Percentiles rank a stretch among this genome's conserved stretches.
These are phyloP conservation scores for Gymnothorax javanicus DNA, from an alignment of 2,797 vertebrate species.

Conservation along the genomic window DNA sequence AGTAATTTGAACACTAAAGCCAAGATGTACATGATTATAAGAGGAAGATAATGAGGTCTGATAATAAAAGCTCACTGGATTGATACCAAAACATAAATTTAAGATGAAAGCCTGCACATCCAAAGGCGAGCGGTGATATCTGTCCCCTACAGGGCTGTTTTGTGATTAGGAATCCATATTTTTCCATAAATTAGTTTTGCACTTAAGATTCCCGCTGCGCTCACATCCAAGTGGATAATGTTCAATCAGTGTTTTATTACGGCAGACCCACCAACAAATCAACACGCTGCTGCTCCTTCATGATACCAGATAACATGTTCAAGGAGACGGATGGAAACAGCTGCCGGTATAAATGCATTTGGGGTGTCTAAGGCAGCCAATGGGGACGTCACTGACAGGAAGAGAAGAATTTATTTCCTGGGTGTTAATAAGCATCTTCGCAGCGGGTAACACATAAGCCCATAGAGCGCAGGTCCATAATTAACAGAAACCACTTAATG, in stretches of 20 bases:
- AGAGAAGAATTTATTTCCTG: slow-evolving; percentile 31
- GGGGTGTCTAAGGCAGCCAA: background rate
- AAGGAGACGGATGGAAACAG: background rate
- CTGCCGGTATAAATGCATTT: background rate
- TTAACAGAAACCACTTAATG: slow-evolving; percentile 39
- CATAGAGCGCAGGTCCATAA: slow-evolving; percentile 32
- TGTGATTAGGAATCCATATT: slow-evolving; percentile 82
- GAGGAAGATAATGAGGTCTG: slow-evolving; percentile 68
- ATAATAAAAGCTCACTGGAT: slow-evolving; percentile 63
- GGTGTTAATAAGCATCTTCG: slow-evolving; percentile 39
- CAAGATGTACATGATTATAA: slow-evolving; percentile 65
- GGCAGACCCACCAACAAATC: background rate
- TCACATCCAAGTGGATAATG: slow-evolving; percentile 70
- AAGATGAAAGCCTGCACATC: slow-evolving; percentile 70
- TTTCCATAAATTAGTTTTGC: slow-evolving; percentile 84
- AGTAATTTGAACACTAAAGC: slow-evolving; percentile 58
- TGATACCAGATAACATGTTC: background rate
- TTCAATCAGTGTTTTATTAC: slow-evolving; percentile 60
- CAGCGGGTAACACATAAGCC: slow-evolving; percentile 29
- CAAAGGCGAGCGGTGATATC: slow-evolving; percentile 71
- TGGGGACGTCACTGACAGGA: slow-evolving; percentile 23
- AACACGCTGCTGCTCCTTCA: background rate
- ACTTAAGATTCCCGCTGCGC: slow-evolving; percentile 74
- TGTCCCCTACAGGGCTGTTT: slow-evolving; percentile 71
- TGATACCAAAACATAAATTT: slow-evolving; percentile 62